Conservation (phyloP, 2,113 vertebrate genomes). For the Lycocorax pyrrhopterus region DNA sequence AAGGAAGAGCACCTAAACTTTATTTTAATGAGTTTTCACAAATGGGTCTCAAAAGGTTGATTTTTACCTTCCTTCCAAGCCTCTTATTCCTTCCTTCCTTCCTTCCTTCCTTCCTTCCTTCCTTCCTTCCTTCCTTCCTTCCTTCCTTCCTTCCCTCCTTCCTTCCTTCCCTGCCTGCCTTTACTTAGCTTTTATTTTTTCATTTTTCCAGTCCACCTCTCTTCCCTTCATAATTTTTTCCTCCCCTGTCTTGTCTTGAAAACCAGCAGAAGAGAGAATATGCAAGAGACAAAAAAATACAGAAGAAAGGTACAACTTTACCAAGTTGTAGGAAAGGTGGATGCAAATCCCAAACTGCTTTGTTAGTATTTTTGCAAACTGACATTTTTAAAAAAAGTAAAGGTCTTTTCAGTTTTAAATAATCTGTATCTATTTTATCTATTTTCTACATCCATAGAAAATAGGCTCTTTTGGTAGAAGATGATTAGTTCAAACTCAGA, state of each 20-base stretch:
- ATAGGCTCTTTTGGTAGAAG: neutral
- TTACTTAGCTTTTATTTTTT: neutral
- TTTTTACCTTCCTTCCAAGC: neutral
- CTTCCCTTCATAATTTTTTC: neutral
- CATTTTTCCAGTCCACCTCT: neutral
- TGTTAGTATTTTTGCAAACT: neutral
- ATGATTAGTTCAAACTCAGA: neutral
- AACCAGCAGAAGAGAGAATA: neutral
- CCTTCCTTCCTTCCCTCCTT: neutral
- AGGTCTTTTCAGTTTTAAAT: neutral
- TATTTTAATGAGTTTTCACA: neutral
- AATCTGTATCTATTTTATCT: neutral
- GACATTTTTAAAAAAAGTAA: neutral
- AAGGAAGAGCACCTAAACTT: fast-evolving
- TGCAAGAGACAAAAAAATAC: neutral
- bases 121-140: neutral
- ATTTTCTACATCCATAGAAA: neutral
- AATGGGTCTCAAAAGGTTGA: neutral
- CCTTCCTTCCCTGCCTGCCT: neutral
- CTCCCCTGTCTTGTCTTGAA: neutral
- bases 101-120: neutral
- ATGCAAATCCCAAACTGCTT: neutral
- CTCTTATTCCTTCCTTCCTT: neutral
- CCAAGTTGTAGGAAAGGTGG: neutral
- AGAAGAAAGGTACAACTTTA: neutral